Base-by-base conservation (phyloP, 1,140 invertebrate genomes). In the Paramacrobiotus metropolitanus region DNA sequence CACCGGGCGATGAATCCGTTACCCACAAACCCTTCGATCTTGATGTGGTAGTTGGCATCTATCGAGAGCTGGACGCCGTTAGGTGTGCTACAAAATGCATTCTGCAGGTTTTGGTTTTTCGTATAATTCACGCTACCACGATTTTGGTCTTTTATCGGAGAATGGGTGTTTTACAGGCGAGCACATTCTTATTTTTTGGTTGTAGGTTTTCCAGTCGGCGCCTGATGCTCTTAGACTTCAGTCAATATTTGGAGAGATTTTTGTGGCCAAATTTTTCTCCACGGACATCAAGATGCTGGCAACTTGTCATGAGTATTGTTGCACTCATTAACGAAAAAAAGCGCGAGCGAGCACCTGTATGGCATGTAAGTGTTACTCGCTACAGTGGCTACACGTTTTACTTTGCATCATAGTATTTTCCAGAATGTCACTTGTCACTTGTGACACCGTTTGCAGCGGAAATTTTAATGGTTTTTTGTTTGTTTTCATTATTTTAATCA, bases 281-380 rank as follows among this genome's bases (percentile, higher is more conserved):
- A 15, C 73, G 78, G 45, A 62, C 59, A 3, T 76, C 76, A 59
- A 81, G 86, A 1, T 79, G 81, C 0, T 77, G 83, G 64, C 80
- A 82, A 1, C 88, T 95, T 72, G 81, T 93, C 64, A 82, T 98
- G 81, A 94, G 91, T 0, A 92, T 98, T 65, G 84, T 94, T 31
- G 82, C 87, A 0, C 93, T 98, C 85, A 81, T 97, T 15, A 99
- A 98, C 79, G 93, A 98, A 69, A 98, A 98, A 71, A 94, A 96
- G 69, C 76, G 92, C 20, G 94, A 99, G 75, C 76, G 92, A 66
- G 88, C 97, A 18, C 84, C 86, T 64, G 87, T 91, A n/a, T 98
- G 93, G 93, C 81, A 85, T 70, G 83, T 87, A 66, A 70, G n/a
- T n/a, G n/a, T n/a, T n/a, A n/a, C n/a, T n/a, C n/a, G n/a, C n/a